Percentiles rank a stretch among this genome's conserved stretches.
phyloP scores from a whole-genome alignment of 2,113 vertebrate genomes.

The Tachycineta bicolor region DNA sequence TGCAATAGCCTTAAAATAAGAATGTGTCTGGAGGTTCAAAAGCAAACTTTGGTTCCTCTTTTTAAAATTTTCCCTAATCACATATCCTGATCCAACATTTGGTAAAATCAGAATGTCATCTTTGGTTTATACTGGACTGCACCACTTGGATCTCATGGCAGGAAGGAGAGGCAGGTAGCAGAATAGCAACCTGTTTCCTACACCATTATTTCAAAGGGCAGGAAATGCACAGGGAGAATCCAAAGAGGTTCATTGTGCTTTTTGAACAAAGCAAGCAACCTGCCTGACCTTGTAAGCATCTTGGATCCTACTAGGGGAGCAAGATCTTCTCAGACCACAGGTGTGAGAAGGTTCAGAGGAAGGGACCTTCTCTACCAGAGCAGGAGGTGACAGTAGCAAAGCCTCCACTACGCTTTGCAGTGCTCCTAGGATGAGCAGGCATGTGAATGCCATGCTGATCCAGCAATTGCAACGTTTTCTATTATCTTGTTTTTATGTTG shows the following conservation, averaged over 20 bases:
- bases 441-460: rapidly evolving
- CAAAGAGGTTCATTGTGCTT: rapidly evolving
- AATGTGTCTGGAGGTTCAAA: not conserved
- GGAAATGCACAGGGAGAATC: not conserved
- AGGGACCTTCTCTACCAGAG: not conserved
- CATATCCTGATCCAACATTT: not conserved
- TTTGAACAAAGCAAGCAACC: not conserved
- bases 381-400: not conserved
- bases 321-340: not conserved
- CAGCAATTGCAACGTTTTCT: not conserved
- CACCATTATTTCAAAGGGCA: not conserved
- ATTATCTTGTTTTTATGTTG: not conserved
- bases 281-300: not conserved
- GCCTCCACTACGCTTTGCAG: not conserved
- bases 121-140: not conserved
- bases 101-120: not conserved
- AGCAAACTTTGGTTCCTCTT: not conserved
- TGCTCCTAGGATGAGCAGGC: not conserved
- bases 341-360: not conserved
- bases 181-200: not conserved
- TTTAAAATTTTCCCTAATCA: not conserved
- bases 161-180: not conserved
- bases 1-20: not conserved
- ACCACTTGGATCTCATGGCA: not conserved
- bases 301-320: not conserved